Evolutionary conservation across 1,140 invertebrate genomes (phyloP).

Genomic region (Solenopsis fugax): DNA sequence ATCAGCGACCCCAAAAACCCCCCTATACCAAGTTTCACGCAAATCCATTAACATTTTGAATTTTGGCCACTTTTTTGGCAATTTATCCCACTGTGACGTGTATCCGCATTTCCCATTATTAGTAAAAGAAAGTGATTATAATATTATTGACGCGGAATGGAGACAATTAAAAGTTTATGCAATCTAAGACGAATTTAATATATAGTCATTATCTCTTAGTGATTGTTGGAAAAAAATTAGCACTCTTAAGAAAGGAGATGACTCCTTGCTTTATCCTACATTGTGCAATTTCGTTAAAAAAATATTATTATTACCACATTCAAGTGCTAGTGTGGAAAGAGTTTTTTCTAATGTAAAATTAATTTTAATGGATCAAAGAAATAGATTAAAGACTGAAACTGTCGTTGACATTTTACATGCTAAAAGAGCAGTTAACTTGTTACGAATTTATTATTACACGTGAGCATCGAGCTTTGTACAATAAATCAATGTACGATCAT

Average conservation of each 20-base stretch:
- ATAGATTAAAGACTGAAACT: not conserved
- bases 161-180: not conserved
- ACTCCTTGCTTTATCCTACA: not conserved
- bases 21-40: too few relatives aligned
- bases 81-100: too few relatives aligned
- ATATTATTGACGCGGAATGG: not conserved
- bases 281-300: not conserved
- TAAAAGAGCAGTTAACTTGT: not conserved
- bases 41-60: too few relatives aligned
- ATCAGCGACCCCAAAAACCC: too few relatives aligned
- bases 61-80: too few relatives aligned
- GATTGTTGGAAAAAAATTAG: constrained; percentile 1
- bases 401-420: not conserved
- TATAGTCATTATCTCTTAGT: not conserved
- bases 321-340: constrained; percentile 3
- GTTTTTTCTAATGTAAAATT: not conserved
- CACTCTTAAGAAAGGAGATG: not conserved
- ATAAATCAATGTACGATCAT: constrained; percentile 11
- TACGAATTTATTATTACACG: not conserved
- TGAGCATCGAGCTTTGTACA: not conserved
- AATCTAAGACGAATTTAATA: not conserved
- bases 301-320: not conserved
- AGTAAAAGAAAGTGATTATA: not conserved
- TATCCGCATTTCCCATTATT: not conserved
- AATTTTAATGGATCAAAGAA: not conserved